Evolutionary conservation across 2,888 invertebrate species (phyloP).

Genomic region (Drosophila robusta): DNA sequence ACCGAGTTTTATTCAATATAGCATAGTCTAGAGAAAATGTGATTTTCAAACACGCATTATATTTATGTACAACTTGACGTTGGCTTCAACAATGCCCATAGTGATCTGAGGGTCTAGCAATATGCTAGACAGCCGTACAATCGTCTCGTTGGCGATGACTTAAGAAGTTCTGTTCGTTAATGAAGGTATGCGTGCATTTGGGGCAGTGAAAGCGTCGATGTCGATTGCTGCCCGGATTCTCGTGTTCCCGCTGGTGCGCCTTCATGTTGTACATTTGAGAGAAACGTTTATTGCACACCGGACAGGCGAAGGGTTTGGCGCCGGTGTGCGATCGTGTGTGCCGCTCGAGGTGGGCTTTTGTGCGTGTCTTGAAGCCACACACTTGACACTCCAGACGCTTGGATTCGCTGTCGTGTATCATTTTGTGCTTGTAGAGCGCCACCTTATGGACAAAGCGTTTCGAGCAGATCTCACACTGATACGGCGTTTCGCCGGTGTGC

Average conservation of each 20-base stretch:
- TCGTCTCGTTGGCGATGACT: constrained; percentile 63
- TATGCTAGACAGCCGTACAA: constrained; percentile 57
- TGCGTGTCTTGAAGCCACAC: constrained; percentile 85
- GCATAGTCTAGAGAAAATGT: background rate
- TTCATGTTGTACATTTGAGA: constrained; percentile 79
- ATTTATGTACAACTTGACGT: constrained; percentile 29
- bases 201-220: constrained; percentile 69
- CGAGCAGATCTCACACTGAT: constrained; percentile 71
- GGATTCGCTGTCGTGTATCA: constrained; percentile 77
- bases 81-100: constrained; percentile 2
- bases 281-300: constrained; percentile 74
- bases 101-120: background rate
- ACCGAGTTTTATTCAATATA: constrained; percentile 22
- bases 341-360: constrained; percentile 85
- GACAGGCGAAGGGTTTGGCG: constrained; percentile 72
- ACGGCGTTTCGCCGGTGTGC: constrained; percentile 75
- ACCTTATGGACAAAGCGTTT: constrained; percentile 77
- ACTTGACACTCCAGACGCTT: constrained; percentile 74
- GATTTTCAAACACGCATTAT: background rate
- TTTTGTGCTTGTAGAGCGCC: constrained; percentile 74
- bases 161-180: constrained; percentile 69
- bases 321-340: constrained; percentile 86
- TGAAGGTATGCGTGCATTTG: constrained; percentile 74
- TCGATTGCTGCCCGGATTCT: constrained; percentile 71
- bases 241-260: constrained; percentile 71